Conservation (phyloP, 30 jellyfish, hydroid and myxozoan genomes). For the Pseudorhiza aurosa region DNA sequence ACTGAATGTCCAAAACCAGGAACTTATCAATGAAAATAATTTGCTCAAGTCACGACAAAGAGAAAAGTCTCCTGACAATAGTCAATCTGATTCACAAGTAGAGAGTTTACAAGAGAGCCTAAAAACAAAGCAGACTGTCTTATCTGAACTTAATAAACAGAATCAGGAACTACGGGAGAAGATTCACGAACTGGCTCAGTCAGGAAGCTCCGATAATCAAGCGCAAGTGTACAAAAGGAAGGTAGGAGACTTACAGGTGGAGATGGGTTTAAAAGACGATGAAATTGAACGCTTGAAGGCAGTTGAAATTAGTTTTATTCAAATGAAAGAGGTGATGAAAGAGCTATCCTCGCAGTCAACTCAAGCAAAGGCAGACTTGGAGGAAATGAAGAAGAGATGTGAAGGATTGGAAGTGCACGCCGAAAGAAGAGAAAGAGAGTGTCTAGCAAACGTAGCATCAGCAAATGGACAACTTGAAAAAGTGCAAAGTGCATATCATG, state of each 20-base stretch:
- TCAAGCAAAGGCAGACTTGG: slow-evolving; percentile 54
- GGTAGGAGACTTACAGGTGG: slow-evolving; percentile 56
- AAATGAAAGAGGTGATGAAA: slow-evolving; percentile 79
- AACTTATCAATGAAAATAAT: slow-evolving; percentile 45
- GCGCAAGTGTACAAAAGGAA: slow-evolving; percentile 25
- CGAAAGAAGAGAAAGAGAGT: slow-evolving; percentile 47
- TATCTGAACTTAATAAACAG: slow-evolving; percentile 77
- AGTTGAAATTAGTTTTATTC: slow-evolving; percentile 72
- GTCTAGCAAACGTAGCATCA: slow-evolving; percentile 20
- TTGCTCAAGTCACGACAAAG: slow-evolving; percentile 9
- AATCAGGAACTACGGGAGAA: slow-evolving; percentile 69
- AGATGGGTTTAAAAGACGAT: slow-evolving; percentile 65
- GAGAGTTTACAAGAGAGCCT: slow-evolving; percentile 73
- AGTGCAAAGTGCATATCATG: slow-evolving; percentile 54
- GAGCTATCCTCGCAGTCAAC: slow-evolving; percentile 71
- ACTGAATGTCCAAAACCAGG: slow-evolving; percentile 66
- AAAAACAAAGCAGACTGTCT: slow-evolving; percentile 49
- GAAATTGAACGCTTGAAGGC: slow-evolving; percentile 78
- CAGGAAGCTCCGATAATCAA: slow-evolving; percentile 35
- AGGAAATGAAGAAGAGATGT: slow-evolving; percentile 19
- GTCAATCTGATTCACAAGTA: slow-evolving; percentile 63
- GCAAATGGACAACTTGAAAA: slow-evolving; percentile 40
- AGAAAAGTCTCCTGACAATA: slow-evolving; percentile 47
- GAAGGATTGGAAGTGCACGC: slow-evolving; percentile 48
- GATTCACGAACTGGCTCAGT: slow-evolving; percentile 11